Base-by-base conservation (phyloP, 2,888 invertebrate genomes). In the Ptychoptera contaminata region DNA sequence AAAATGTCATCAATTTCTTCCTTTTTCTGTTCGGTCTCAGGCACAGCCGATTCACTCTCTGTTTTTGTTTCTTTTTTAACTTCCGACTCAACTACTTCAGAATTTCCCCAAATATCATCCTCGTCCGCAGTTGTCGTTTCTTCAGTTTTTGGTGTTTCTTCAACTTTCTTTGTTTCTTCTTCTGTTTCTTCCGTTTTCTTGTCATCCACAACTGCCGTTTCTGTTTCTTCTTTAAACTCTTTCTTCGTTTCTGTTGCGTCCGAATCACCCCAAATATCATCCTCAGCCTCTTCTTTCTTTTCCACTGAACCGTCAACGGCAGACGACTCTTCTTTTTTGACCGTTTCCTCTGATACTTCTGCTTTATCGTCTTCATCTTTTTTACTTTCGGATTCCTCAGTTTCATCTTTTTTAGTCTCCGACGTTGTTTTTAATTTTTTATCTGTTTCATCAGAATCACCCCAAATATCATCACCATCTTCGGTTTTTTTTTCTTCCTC, bases 361-460 rank as follows among this genome's bases (percentile, higher is more conserved):
- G 23, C 23, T 23, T 23, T 23, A 23, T 23, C 23, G 7, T 36
- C n/a, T 4, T 11, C 36, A 9, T 43, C 30, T 44, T 34, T 16
- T 14, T 39, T 32, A 39, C 34, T 29, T 23, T n/a, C 10, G 2
- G 11, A 2, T 29, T 50, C 46, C n/a, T n/a, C n/a, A n/a, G n/a
- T n/a, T 4, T 11, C 36, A 9, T 43, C 30, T 44, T 34, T 16
- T 14, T 39, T 32, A 39, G 23, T 29, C n/a, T n/a, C 10, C 3
- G 11, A 2, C 16, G 49, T 45, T n/a, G 44, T 23, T n/a, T 45
- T 42, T 15, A 49, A 40, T 39, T 43, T 46, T 30, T 41, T 40
- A 15, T 31, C 41, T 32, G 34, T 35, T 8, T 46, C 40, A 23
- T 23, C 23, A 23, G 23, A 23, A 23, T 23, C 23, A 3, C 23